Base-by-base conservation (phyloP, 2,797 vertebrate genomes). In the Taeniopygia guttata region DNA sequence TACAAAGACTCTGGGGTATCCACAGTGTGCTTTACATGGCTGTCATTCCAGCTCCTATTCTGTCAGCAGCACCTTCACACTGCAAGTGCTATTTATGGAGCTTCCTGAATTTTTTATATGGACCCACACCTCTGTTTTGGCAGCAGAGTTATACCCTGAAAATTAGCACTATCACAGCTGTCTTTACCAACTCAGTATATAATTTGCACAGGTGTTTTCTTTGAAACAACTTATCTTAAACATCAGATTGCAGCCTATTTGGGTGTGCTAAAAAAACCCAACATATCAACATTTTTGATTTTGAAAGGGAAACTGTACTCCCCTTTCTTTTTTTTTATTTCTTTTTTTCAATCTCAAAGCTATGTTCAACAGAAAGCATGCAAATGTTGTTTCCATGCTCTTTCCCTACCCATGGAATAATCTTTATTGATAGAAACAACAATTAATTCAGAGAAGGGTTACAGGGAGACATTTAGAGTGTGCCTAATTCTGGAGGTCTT, bases 1-100 rank as follows among this genome's bases (percentile, higher is more conserved):
- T 89, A 48, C 15, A 21, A 96, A 95, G 90, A 91, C 96, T 91
- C 79, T 90, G 67, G 93, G 94, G 90, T 89, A 96, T 68, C 90
- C 78, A 82, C 1, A 0, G 46, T 62, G 68, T 52, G 80, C 72
- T 94, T 90, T 95, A 91, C 63, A 83, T 90, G 89, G 94, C 55
- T 93, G 69, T 84, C 90, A 54, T 84, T 94, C 79, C 42, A 63
- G 38, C 68, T 89, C 49, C 55, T 86, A 64, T 75, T 88, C 75
- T 84, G 72, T 94, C 80, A 95, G 45, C 67, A 90, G 38, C 36
- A 67, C 62, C 58, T 56, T 92, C 84, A 84, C 21, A 12, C 52
- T 67, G 73, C 10, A 73, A 92, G 26, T 84, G 60, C 40, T 96
- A 83, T 92, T 94, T 95, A 85, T 93, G 51, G 36, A 87, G 54